phyloP scores from a whole-genome alignment of 1,140 invertebrate species.

The Drosophila simulans region DNA sequence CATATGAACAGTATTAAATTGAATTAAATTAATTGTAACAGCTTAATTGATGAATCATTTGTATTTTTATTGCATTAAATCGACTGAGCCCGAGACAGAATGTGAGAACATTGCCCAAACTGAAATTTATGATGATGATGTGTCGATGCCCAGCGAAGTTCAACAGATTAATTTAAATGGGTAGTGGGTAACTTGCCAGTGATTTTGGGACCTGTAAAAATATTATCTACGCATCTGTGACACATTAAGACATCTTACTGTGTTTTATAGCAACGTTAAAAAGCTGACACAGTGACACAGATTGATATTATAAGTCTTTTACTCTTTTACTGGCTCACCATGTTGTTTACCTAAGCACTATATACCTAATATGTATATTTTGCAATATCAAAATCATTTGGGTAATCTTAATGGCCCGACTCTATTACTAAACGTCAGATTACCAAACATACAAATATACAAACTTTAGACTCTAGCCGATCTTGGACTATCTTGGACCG shows the following conservation, averaged over 20 bases:
- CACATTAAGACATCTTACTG: not conserved
- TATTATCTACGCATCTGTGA: conserved; percentile 4
- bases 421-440: too few relatives aligned
- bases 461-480: too few relatives aligned
- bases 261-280: not conserved
- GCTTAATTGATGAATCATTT: conserved; percentile 79
- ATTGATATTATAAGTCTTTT: conserved; percentile 5
- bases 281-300: conserved; percentile 32
- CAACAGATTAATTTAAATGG: conserved; percentile 18
- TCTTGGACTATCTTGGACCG: too few relatives aligned
- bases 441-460: too few relatives aligned
- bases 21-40: conserved; percentile 67
- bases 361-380: too few relatives aligned
- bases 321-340: not conserved
- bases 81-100: conserved; percentile 31
- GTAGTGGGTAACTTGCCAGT: not conserved
- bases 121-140: conserved; percentile 8
- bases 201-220: conserved; percentile 10
- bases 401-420: too few relatives aligned
- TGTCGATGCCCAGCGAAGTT: not conserved
- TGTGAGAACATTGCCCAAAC: conserved; percentile 3
- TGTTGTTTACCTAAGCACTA: too few relatives aligned
- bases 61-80: conserved; percentile 66
- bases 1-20: conserved; percentile 13
- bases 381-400: too few relatives aligned